phyloP scores from a whole-genome alignment of 2,797 vertebrate species.

The Falco concolor region DNA sequence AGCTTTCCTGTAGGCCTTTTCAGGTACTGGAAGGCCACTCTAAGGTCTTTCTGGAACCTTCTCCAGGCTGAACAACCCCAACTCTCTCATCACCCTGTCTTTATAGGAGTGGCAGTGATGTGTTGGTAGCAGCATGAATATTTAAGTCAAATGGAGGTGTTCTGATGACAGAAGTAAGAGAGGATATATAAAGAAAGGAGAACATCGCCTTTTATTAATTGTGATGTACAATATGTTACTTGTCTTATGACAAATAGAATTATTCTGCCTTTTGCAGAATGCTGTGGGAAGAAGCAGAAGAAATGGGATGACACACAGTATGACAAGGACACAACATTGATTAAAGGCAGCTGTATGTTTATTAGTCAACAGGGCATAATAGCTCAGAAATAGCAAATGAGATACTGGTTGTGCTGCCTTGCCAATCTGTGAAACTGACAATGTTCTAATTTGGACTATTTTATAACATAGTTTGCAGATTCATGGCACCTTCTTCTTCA shows the following conservation, averaged over 20 bases:
- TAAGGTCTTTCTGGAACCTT: too few relatives aligned
- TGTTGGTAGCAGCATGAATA: neutral
- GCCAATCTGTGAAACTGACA: neutral
- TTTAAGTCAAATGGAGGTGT: conserved; percentile 30
- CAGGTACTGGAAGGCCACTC: too few relatives aligned
- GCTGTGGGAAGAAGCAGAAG: conserved; percentile 38
- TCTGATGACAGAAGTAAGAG: conserved; percentile 16
- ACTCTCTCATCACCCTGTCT: too few relatives aligned
- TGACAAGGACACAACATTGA: conserved; percentile 39
- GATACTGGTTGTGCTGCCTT: neutral
- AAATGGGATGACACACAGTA: conserved; percentile 27
- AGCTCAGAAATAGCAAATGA: conserved; percentile 48
- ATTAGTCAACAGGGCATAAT: conserved; percentile 62
- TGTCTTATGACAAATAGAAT: conserved; percentile 43
- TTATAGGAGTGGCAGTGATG: neutral
- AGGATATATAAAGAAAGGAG: conserved; percentile 17
- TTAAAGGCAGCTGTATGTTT: conserved; percentile 64
- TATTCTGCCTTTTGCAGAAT: conserved; percentile 18
- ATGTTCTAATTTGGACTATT: neutral
- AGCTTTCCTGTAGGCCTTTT: too few relatives aligned
- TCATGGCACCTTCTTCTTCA: neutral
- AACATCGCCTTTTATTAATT: conserved; percentile 34
- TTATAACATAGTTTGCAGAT: neutral
- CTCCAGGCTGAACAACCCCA: too few relatives aligned
- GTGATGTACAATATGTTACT: conserved; percentile 29